These are phyloP conservation scores for Drosophila oshimai DNA, from an alignment of 1,140 invertebrate genomes.

Conservation along the genomic window DNA sequence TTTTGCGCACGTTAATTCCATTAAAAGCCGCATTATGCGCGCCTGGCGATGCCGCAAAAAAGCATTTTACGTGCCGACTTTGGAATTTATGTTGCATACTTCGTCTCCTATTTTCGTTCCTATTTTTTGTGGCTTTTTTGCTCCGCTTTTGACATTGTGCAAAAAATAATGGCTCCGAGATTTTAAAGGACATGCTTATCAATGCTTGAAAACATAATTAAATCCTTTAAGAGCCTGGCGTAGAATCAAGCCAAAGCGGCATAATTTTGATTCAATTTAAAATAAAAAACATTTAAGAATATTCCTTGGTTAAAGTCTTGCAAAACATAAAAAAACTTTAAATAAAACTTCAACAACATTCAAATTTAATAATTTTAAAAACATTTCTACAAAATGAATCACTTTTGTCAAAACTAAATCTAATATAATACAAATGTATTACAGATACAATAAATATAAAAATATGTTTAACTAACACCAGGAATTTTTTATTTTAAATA, in stretches of 20 bases:
- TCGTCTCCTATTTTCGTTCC: not conserved
- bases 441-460: no score
- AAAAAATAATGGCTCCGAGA: not conserved
- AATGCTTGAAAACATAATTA: not conserved
- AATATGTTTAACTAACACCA: no score
- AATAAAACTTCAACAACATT: no score
- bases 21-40: conserved; percentile 58
- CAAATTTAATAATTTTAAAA: no score
- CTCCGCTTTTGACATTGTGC: not conserved
- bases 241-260: not conserved
- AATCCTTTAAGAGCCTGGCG: not conserved
- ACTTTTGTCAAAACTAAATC: no score
- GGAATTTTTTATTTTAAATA: no score
- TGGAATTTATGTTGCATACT: conserved; percentile 45
- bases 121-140: not conserved
- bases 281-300: not conserved
- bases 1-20: conserved; percentile 63
- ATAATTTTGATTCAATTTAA: no score
- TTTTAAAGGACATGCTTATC: not conserved
- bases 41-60: conserved; percentile 18
- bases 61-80: conserved; percentile 37
- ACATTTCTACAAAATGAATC: no score
- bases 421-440: no score
- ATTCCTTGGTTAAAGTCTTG: no score
- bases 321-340: no score